Percentiles rank a stretch among this genome's conserved stretches.
These are phyloP conservation scores for Oreochromis tanganicae DNA, from an alignment of 2,113 vertebrate species.

Conservation along the genomic window DNA sequence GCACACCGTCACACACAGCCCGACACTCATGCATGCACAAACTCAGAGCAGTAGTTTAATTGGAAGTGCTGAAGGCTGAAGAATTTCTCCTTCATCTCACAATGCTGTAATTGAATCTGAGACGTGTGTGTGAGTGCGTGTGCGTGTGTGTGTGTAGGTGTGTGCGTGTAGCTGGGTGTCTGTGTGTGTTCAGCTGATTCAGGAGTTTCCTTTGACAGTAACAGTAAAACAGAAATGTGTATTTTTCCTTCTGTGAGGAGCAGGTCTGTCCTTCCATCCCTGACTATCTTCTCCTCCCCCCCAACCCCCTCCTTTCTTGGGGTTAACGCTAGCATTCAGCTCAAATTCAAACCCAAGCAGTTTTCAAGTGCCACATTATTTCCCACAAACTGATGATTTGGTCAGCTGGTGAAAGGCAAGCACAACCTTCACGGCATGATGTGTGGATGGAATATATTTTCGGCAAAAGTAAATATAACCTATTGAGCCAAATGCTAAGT, in stretches of 20 bases:
- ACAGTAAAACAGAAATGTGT: slow-evolving; percentile 66
- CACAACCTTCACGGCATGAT: not conserved
- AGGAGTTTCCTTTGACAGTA: slow-evolving; percentile 62
- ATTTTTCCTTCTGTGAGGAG: slow-evolving; percentile 43
- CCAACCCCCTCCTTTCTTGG: slow-evolving; percentile 17
- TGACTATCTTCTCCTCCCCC: slow-evolving; percentile 30
- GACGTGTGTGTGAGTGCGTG: slow-evolving; percentile 18
- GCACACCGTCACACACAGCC: not conserved
- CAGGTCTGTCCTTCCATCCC: slow-evolving; percentile 34
- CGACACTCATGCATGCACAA: not conserved
- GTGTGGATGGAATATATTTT: not conserved
- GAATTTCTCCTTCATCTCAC: slow-evolving; percentile 73
- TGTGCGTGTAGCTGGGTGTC: not conserved
- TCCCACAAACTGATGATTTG: slow-evolving; percentile 22
- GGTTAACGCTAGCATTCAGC: slow-evolving; percentile 47
- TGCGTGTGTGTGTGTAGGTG: slow-evolving; percentile 8
- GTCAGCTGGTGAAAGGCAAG: not conserved
- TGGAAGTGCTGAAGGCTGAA: slow-evolving; percentile 74
- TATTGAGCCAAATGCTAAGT: not conserved
- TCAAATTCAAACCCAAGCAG: slow-evolving; percentile 46
- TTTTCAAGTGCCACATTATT: slow-evolving; percentile 29
- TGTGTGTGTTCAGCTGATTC: slow-evolving; percentile 58
- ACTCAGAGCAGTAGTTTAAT: slow-evolving; percentile 60
- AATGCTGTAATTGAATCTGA: slow-evolving; percentile 72
- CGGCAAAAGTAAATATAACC: not conserved